Evolutionary conservation across 2,113 vertebrate species (phyloP).

Genomic region (Vanacampus margaritifer): DNA sequence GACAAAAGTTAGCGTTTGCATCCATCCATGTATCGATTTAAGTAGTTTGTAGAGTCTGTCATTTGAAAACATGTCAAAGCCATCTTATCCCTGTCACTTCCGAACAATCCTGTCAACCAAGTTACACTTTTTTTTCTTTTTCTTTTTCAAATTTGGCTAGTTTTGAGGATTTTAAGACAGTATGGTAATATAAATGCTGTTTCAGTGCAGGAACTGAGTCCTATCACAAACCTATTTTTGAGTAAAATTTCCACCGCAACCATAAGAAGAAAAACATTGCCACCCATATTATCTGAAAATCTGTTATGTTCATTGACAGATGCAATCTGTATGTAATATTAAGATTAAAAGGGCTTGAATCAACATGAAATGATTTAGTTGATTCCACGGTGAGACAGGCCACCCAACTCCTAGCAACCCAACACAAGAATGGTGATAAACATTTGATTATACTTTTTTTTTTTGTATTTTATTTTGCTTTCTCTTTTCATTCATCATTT

Average conservation of each 20-base stretch:
- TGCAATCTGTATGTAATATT: background rate
- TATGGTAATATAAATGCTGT: background rate
- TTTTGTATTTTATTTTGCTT: background rate
- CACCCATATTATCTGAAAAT: background rate
- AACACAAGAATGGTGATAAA: background rate
- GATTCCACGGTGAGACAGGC: background rate
- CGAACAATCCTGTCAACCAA: too few relatives aligned
- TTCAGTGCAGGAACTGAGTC: too few relatives aligned
- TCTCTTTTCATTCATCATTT: background rate
- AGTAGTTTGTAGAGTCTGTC: too few relatives aligned
- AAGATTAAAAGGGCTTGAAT: background rate
- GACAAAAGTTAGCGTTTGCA: too few relatives aligned
- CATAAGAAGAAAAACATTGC: background rate
- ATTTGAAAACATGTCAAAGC: too few relatives aligned
- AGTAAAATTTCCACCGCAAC: too few relatives aligned
- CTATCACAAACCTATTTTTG: background rate
- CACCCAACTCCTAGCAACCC: too few relatives aligned
- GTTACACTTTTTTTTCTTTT: too few relatives aligned
- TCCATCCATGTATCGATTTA: too few relatives aligned
- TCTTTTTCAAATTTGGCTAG: too few relatives aligned
- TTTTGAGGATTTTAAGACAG: too few relatives aligned
- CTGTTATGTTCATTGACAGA: background rate
- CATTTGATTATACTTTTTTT: background rate
- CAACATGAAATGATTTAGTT: background rate
- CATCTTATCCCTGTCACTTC: too few relatives aligned